Base-by-base conservation (phyloP, 2,888 invertebrate genomes). In the Dione vanillae region DNA sequence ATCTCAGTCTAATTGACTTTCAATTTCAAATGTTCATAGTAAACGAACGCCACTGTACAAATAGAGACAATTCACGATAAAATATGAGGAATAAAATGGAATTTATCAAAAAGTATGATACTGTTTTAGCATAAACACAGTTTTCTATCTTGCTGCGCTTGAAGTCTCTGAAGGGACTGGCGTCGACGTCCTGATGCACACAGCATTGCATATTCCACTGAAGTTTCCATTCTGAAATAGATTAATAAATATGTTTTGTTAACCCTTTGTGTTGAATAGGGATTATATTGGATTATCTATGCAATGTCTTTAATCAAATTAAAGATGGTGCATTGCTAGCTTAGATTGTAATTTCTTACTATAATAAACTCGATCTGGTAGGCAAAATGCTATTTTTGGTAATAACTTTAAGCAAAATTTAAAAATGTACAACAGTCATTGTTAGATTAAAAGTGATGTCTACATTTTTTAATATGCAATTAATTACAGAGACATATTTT, bases 191-290 rank as follows among this genome's bases (percentile, higher is more conserved):
- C 93, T 0, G 93, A 89, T 0, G 94, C 92, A 71, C 94, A 94
- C 54, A 95, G 84, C 92, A 96, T 93, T 0, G 96, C 95, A 75
- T 94, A 94, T 78, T 96, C 95, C 11, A 96, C 95, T 3, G 95
- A 95, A 0, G 93, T 89, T 82, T 96, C 96, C 95, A 96, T 96
- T 80, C 96, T 94, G 64, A 37, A 70, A 73, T 62, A 14, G 59
- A 54, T 12, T 14, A 41, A 20, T 1, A 10, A 35, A 16, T n/a
- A n/a, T 43, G 11, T 51, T 14, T 56, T 16, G n/a, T n/a, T n/a
- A n/a, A n/a, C n/a, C n/a, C n/a, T n/a, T n/a, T n/a, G n/a, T n/a
- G n/a, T n/a, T n/a, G n/a, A n/a, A n/a, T n/a, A n/a, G n/a, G n/a
- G n/a, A n/a, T n/a, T n/a, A n/a, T n/a, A n/a, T n/a, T n/a, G n/a